Evolutionary conservation across 2,113 vertebrate genomes (phyloP), one percentile per base, ranked within the genome.

Genomic region (Campylorhamphus procurvoides): DNA sequence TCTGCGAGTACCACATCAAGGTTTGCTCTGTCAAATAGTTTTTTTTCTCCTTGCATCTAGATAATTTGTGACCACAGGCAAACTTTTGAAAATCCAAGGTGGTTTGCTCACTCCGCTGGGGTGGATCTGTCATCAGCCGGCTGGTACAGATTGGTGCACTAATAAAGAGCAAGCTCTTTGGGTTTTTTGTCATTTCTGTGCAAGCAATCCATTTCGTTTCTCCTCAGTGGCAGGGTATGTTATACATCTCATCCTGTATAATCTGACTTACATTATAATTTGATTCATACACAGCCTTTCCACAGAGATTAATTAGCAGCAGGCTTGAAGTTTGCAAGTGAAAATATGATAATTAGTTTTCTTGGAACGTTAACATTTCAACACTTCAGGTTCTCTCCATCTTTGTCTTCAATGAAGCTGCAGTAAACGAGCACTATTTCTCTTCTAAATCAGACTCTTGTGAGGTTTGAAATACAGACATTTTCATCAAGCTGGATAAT

Each of bases 61-160:
- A 98, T 98, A 98, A 98, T 98, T 98, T 98, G 97, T 98, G 96
- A 97, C 98, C 97, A 98, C 96, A 97, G 97, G 98, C 97, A 97
- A 96, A 97, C 97, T 98, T 97, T 97, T 91, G 97, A 98, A 98
- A 98, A 98, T 97, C 97, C 97, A 98, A 98, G 98, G 98, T 98
- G 98, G 96, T 97, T 98, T 98, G 95, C 97, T 98, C 96, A 97
- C 97, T 97, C 97, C 90, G 6, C 96, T 95, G 96, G 97, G 95
- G 96, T 91, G 96, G 98, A 98, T 97, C 97, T 98, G 98, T 98
- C 97, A 97, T 97, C 96, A 97, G 96, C 96, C 2, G 95, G 96
- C 95, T 96, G 94, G 95, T 97, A 92, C 97, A 97, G 98, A 98
- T 97, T 29, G 53, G 91, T 92, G 90, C 93, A 87, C 92, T 98